These are phyloP conservation scores for Lobophora halterata DNA, from an alignment of 2,888 invertebrate species.

Conservation along the genomic window DNA sequence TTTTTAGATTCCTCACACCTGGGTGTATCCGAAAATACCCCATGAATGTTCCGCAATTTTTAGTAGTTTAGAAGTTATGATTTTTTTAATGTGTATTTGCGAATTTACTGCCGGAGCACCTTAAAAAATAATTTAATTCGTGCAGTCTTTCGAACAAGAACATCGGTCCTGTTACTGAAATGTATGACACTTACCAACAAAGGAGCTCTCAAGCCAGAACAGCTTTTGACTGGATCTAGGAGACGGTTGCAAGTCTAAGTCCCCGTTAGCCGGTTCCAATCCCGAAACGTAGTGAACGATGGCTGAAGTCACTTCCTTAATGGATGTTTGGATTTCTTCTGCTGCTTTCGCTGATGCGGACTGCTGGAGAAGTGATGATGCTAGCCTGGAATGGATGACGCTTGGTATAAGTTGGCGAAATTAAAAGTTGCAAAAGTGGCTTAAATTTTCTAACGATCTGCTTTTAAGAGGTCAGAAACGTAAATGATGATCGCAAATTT, in stretches of 20 bases:
- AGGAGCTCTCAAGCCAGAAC: slow-evolving; percentile 96
- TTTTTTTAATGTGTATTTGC: too few species aligned
- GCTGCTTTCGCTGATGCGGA: slow-evolving; percentile 73
- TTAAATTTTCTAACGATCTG: too few species aligned
- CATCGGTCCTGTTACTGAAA: neutral
- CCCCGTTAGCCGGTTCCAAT: slow-evolving; percentile 81
- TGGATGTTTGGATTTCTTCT: slow-evolving; percentile 90
- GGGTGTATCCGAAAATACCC: too few species aligned
- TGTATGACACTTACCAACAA: slow-evolving; percentile 70
- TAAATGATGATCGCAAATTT: too few species aligned
- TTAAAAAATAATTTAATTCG: too few species aligned
- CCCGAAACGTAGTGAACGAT: slow-evolving; percentile 94
- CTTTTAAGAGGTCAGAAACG: too few species aligned
- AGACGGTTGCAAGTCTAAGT: slow-evolving; percentile 75
- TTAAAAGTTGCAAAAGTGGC: too few species aligned
- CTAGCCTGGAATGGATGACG: slow-evolving; percentile 73
- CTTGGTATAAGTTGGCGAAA: too few species aligned
- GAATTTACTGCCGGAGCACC: too few species aligned
- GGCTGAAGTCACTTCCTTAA: slow-evolving; percentile 95
- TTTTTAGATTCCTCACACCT: too few species aligned
- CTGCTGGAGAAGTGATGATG: slow-evolving; percentile 83
- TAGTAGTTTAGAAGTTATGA: too few species aligned
- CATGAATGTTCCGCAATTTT: too few species aligned
- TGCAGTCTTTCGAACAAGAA: slow-evolving; percentile 1
- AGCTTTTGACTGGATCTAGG: slow-evolving; percentile 85